A percentile compares a stretch with the other conserved stretches of the same genome.
Evolutionary conservation across 2,888 invertebrate genomes (phyloP).

Genomic region (Hyposoter didymator): DNA sequence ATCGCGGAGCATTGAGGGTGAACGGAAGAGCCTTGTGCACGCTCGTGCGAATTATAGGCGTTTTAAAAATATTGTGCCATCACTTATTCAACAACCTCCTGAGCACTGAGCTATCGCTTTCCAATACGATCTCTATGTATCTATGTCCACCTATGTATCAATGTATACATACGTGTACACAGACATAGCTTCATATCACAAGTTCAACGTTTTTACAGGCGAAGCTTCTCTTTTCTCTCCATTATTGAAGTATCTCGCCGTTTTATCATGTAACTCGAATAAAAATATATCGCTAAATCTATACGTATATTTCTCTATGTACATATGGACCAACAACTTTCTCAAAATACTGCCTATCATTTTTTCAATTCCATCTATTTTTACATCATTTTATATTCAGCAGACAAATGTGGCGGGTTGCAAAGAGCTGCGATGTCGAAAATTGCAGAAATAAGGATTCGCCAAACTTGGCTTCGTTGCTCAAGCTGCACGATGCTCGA

Average conservation of each 20-base stretch:
- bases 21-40: constrained; percentile 43
- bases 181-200: constrained; percentile 74
- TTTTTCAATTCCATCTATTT: constrained; percentile 57
- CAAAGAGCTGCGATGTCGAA: constrained; percentile 5
- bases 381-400: constrained; percentile 59
- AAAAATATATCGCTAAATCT: constrained; percentile 18
- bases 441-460: not conserved
- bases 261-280: constrained; percentile 32
- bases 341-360: constrained; percentile 49
- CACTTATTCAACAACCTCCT: constrained; percentile 81
- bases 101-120: constrained; percentile 83
- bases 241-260: constrained; percentile 78
- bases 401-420: constrained; percentile 36
- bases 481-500: no score
- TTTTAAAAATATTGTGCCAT: constrained; percentile 84
- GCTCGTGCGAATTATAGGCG: constrained; percentile 83
- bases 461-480: no score
- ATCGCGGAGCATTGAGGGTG: constrained; percentile 75
- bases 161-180: not conserved
- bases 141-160: not conserved
- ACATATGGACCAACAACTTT: not conserved
- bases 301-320: not conserved
- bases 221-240: constrained; percentile 72
- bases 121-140: constrained; percentile 77
- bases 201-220: constrained; percentile 75